phyloP scores from a whole-genome alignment of 2,888 invertebrate genomes.

The Muschampia plurimacula region DNA sequence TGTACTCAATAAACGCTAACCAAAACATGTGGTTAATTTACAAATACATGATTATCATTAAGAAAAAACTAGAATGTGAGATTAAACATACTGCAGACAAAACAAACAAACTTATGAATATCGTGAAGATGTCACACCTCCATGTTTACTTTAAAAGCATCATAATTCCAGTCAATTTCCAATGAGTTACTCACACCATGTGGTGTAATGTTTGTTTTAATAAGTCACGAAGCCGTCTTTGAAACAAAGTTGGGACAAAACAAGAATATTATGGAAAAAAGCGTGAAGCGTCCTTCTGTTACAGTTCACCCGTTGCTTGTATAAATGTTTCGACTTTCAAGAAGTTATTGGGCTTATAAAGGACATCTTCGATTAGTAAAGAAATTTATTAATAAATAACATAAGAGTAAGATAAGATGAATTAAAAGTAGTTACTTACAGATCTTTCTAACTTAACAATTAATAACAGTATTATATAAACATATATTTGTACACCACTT shows the following conservation, averaged over 20 bases:
- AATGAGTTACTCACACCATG: slow-evolving; percentile 10
- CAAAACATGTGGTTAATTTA: no score
- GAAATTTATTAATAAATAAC: no score
- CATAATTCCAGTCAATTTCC: slow-evolving; percentile 19
- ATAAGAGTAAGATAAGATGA: no score
- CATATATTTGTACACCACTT: no score
- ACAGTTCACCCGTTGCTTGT: slow-evolving; percentile 2
- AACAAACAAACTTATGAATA: neutral
- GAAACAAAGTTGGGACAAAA: slow-evolving; percentile 3
- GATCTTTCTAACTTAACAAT: no score
- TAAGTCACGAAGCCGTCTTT: slow-evolving; percentile 10
- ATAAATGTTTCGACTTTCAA: neutral
- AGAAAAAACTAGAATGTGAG: no score
- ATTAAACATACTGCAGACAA: neutral
- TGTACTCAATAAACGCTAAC: no score
- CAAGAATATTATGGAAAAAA: slow-evolving; percentile 19
- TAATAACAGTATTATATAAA: no score
- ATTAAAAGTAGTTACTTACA: no score
- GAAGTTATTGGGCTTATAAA: no score
- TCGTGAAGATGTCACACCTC: neutral
- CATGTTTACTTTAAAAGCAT: slow-evolving; percentile 27
- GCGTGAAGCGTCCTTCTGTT: slow-evolving; percentile 27
- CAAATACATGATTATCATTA: no score
- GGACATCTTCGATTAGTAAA: no score
- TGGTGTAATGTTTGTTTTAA: slow-evolving; percentile 26